These are phyloP conservation scores for Anolis carolinensis DNA, from an alignment of 2,113 vertebrate species.

Conservation along the genomic window DNA sequence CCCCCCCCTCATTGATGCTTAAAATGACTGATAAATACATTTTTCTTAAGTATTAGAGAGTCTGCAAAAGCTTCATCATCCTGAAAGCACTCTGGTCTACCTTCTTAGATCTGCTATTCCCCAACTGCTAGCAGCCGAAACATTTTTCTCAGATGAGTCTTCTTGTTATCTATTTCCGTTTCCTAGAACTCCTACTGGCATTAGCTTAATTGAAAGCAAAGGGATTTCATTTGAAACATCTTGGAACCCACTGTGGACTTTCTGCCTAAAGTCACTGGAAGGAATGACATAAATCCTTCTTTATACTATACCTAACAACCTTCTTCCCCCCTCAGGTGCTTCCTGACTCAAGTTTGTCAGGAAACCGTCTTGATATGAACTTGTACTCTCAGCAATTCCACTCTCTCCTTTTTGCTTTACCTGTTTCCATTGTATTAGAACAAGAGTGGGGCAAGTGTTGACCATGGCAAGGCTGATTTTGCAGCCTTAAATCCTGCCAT, in stretches of 20 bases:
- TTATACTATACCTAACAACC: neutral
- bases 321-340: neutral
- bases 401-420: neutral
- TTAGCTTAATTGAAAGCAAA: slow-evolving; percentile 15
- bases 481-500: too few relatives aligned
- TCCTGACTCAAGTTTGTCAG: neutral
- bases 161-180: neutral
- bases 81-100: neutral
- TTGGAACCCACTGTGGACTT: neutral
- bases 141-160: neutral
- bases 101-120: slow-evolving; percentile 12
- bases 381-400: neutral
- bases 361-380: neutral
- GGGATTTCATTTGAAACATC: neutral
- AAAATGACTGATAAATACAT: neutral
- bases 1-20: neutral
- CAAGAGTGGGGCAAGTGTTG: too few relatives aligned
- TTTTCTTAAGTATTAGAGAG: neutral
- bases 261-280: neutral
- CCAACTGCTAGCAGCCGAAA: neutral
- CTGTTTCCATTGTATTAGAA: too few relatives aligned
- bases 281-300: neutral
- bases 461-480: too few relatives aligned
- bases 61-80: neutral
- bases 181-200: neutral